Evolutionary conservation across 1,140 invertebrate species (phyloP).

Genomic region (Drosophila nasuta): DNA sequence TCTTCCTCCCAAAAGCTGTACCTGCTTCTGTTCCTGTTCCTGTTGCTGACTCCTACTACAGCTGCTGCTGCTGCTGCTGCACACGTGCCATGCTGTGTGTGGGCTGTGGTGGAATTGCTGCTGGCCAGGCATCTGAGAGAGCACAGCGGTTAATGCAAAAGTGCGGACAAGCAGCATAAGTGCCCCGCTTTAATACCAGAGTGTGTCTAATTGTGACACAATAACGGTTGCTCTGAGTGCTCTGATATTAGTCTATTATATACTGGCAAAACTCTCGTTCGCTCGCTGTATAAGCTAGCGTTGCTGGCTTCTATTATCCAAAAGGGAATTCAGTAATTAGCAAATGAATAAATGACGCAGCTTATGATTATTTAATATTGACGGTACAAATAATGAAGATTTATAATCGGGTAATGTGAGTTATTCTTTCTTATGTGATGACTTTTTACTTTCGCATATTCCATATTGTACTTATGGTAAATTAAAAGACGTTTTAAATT

Average conservation of each 20-base stretch:
- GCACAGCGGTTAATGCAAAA: conserved; percentile 58
- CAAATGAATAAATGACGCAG: conserved; percentile 1
- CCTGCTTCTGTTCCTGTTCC: background rate
- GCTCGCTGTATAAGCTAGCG: background rate
- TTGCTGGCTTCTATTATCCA: background rate
- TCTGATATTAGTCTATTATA: conserved; percentile 4
- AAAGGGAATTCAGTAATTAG: conserved; percentile 4
- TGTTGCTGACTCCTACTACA: background rate
- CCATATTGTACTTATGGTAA: too few species aligned
- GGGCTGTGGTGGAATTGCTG: background rate
- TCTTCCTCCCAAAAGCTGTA: background rate
- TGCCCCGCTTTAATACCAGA: conserved; percentile 31
- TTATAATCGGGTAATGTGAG: background rate
- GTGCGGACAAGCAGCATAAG: conserved; percentile 62
- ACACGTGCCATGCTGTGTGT: conserved; percentile 55
- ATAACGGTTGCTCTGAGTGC: conserved; percentile 16
- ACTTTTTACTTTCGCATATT: too few species aligned
- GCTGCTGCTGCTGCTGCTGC: background rate
- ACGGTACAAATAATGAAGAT: background rate
- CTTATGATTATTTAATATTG: background rate
- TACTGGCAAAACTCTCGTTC: background rate
- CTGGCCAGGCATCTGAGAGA: conserved; percentile 4
- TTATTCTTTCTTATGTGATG: too few species aligned
- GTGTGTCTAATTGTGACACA: conserved; percentile 47
- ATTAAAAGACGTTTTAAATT: too few species aligned